phyloP scores from a whole-genome alignment of 2,888 invertebrate species.

The Luffia ferchaultella region DNA sequence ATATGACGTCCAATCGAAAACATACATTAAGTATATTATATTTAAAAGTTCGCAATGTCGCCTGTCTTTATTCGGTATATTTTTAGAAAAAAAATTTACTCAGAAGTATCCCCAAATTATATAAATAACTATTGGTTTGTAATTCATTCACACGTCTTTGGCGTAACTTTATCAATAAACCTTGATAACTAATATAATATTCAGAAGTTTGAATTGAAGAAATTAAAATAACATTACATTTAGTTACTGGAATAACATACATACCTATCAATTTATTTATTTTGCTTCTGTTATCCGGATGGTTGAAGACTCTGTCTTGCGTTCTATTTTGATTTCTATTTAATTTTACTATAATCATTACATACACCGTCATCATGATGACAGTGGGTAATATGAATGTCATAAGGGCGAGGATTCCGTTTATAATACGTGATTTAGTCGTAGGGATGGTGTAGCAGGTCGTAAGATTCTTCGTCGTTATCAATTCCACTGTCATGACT shows the following conservation, averaged over 20 bases:
- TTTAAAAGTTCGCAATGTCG: too few species aligned
- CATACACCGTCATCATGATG: slow-evolving; percentile 35
- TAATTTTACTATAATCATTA: slow-evolving; percentile 35
- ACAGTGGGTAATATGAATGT: slow-evolving; percentile 32
- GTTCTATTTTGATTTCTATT: slow-evolving; percentile 23
- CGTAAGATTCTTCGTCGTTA: slow-evolving; percentile 22
- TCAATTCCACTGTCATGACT: slow-evolving; percentile 21
- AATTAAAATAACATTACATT: not conserved
- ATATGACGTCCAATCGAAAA: too few species aligned
- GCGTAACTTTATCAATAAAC: too few species aligned
- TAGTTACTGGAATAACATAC: slow-evolving; percentile 13
- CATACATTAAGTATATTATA: too few species aligned
- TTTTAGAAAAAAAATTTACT: too few species aligned
- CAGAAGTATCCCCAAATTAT: too few species aligned
- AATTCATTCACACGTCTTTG: too few species aligned
- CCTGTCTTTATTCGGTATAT: too few species aligned
- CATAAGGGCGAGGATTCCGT: slow-evolving; percentile 28
- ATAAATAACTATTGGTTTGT: too few species aligned
- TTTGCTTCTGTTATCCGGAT: slow-evolving; percentile 31
- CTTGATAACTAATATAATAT: too few species aligned
- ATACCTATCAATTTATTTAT: slow-evolving; percentile 40
- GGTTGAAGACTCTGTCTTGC: slow-evolving; percentile 29
- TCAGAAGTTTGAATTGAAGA: too few species aligned
- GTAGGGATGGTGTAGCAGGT: slow-evolving; percentile 32
- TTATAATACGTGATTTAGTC: slow-evolving; percentile 24